A percentile compares a stretch with the other conserved stretches of the same genome.
These are phyloP conservation scores for Lepidocyrtinus sp. DNA, from an alignment of 2,888 invertebrate species.

Conservation along the genomic window DNA sequence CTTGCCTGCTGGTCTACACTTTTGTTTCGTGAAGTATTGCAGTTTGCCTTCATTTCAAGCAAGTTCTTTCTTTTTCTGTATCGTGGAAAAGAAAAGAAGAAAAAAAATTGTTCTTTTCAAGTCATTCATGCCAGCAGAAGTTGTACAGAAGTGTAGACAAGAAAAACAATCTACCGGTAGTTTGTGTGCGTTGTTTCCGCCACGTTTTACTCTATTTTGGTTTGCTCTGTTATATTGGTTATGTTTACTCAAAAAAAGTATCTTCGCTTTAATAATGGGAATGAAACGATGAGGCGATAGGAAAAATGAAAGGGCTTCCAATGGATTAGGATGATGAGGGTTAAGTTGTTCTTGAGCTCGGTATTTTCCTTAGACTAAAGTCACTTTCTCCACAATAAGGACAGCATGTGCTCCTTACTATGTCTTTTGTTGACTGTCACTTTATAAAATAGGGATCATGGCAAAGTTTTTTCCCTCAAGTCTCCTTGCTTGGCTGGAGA, in stretches of 20 bases:
- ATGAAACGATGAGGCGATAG: constrained; percentile 30
- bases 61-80: too few species aligned
- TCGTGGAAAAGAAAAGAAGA: background rate
- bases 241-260: constrained; percentile 19
- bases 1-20: constrained; percentile 49
- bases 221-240: too few species aligned
- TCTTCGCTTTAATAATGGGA: background rate
- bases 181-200: constrained; percentile 37
- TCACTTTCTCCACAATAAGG: constrained; percentile 21
- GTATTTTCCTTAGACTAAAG: constrained; percentile 33
- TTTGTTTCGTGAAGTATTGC: constrained; percentile 57
- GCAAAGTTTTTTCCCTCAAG: constrained; percentile 33
- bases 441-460: constrained; percentile 36
- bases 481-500: constrained; percentile 55
- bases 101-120: too few species aligned
- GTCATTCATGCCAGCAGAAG: background rate
- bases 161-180: constrained; percentile 45
- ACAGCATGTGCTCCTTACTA: constrained; percentile 25
- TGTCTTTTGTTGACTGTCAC: constrained; percentile 39
- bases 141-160: constrained; percentile 2
- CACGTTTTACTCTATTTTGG: constrained; percentile 10
- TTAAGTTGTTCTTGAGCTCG: constrained; percentile 56
- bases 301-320: constrained; percentile 45
- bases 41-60: constrained; percentile 33
- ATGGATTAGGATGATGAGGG: constrained; percentile 53